phyloP scores from a whole-genome alignment of 2,113 vertebrate species.

The Platanista minor region DNA sequence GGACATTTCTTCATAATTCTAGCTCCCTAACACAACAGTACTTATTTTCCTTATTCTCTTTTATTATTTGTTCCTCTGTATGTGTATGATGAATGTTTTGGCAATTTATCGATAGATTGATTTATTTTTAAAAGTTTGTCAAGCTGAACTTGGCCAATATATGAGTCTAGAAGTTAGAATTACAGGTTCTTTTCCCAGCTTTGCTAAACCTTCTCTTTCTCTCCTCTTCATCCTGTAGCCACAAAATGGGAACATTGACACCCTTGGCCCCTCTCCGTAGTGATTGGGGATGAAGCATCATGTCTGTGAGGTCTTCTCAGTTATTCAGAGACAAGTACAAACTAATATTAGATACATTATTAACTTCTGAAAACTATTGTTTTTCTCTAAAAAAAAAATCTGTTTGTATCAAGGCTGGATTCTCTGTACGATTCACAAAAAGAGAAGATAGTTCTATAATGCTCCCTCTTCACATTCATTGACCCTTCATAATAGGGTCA shows the following conservation, averaged over 20 bases:
- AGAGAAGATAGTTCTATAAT: neutral
- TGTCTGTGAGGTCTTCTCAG: neutral
- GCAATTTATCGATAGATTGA: neutral
- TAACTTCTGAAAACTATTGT: neutral
- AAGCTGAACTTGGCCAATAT: neutral
- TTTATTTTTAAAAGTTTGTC: neutral
- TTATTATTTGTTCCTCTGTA: neutral
- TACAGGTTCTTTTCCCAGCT: neutral
- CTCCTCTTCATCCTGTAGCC: neutral
- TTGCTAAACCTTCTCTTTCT: neutral
- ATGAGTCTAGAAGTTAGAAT: neutral
- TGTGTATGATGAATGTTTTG: neutral
- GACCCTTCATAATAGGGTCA: neutral
- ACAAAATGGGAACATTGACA: neutral
- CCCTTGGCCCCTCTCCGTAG: neutral
- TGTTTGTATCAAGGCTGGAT: neutral
- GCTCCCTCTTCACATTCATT: neutral
- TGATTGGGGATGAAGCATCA: neutral
- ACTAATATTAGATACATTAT: neutral
- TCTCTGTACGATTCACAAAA: neutral
- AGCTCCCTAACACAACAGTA: neutral
- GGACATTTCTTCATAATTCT: neutral
- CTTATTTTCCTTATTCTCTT: neutral
- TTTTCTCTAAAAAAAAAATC: neutral
- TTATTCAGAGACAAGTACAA: neutral